phyloP scores from a whole-genome alignment of 2,797 vertebrate genomes.

The Enteromius anoplus region DNA sequence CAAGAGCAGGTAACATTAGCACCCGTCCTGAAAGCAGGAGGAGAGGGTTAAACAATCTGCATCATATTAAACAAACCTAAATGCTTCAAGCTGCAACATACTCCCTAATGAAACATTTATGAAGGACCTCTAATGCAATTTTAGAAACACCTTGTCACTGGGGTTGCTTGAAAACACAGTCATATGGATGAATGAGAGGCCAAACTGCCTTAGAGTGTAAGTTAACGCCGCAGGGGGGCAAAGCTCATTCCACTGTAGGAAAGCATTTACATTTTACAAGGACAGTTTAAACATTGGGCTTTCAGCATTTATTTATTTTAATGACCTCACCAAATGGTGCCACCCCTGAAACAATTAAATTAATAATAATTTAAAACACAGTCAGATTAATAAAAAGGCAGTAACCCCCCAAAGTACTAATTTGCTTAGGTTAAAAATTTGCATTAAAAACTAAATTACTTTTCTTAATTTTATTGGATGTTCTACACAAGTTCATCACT shows the following conservation, averaged over 20 bases:
- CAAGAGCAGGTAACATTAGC: slow-evolving; percentile 51
- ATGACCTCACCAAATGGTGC: background rate
- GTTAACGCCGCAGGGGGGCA: slow-evolving; percentile 35
- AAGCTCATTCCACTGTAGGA: background rate
- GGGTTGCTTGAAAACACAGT: slow-evolving; percentile 64
- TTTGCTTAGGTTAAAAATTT: background rate
- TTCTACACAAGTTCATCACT: background rate
- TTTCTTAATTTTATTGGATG: background rate
- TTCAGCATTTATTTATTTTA: background rate
- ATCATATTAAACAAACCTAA: slow-evolving; percentile 81
- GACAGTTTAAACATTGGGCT: background rate
- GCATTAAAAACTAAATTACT: background rate
- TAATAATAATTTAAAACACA: background rate
- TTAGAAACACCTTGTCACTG: slow-evolving; percentile 82
- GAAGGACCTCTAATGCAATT: slow-evolving; percentile 81
- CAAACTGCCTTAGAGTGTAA: slow-evolving; percentile 25
- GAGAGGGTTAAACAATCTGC: slow-evolving; percentile 70
- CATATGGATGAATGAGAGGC: slow-evolving; percentile 17
- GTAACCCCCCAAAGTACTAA: background rate
- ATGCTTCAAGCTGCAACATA: slow-evolving; percentile 82
- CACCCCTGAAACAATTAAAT: slow-evolving; percentile 10
- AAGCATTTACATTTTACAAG: slow-evolving; percentile 23
- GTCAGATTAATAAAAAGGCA: background rate
- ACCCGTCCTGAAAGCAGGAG: slow-evolving; percentile 73
- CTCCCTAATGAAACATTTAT: slow-evolving; percentile 81